Evolutionary conservation across 2,888 invertebrate species (phyloP).

Genomic region (Micropterix aruncella): DNA sequence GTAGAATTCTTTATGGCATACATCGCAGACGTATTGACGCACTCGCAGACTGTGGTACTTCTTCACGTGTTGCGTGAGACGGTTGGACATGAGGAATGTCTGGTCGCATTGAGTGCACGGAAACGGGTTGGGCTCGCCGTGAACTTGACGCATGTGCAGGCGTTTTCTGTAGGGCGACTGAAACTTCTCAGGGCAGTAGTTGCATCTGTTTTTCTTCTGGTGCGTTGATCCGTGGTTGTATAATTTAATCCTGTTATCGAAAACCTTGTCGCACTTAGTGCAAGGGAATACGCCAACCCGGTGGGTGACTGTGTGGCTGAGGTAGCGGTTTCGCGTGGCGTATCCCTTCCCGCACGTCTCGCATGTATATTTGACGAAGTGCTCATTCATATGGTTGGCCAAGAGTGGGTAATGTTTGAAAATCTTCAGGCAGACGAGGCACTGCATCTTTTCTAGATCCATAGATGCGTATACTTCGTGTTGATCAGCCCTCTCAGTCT

Average conservation of each 20-base stretch:
- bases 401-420: background rate
- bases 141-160: background rate
- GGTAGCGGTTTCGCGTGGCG: background rate
- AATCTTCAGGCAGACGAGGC: background rate
- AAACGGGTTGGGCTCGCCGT: background rate
- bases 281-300: background rate
- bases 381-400: background rate
- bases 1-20: background rate
- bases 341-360: background rate
- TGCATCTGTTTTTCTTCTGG: background rate
- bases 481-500: no score
- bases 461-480: background rate
- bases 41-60: background rate
- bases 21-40: background rate
- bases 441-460: background rate
- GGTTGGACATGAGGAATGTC: background rate
- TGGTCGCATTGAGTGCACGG: background rate
- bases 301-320: background rate
- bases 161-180: background rate
- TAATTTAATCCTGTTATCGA: background rate
- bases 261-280: background rate
- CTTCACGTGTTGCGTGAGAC: background rate
- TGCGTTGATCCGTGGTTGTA: background rate
- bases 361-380: background rate
- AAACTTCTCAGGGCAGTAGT: background rate